Evolutionary conservation across 2,888 invertebrate species (phyloP).

Genomic region (Stictocephala bisonia): DNA sequence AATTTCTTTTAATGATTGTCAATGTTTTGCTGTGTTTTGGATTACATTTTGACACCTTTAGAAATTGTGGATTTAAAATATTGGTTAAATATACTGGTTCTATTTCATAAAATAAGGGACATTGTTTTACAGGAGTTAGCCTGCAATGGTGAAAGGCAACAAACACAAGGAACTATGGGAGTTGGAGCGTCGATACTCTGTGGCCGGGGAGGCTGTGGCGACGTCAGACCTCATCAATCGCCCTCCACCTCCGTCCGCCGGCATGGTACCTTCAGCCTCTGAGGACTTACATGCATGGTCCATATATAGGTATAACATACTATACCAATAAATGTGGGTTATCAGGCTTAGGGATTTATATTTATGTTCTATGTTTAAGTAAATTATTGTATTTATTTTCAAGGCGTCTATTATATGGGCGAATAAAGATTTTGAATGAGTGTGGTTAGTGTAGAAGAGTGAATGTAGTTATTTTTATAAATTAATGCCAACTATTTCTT

Average conservation of each 20-base stretch:
- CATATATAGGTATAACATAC: conserved; percentile 80
- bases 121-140: conserved; percentile 30
- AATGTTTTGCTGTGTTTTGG: too few relatives aligned
- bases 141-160: conserved; percentile 31
- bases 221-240: conserved; percentile 53
- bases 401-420: too few relatives aligned
- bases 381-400: conserved; percentile 18
- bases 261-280: conserved; percentile 71
- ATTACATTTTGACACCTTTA: too few relatives aligned
- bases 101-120: not conserved
- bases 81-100: not conserved
- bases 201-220: conserved; percentile 74
- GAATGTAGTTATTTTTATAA: too few relatives aligned
- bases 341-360: not conserved
- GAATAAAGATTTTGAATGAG: too few relatives aligned
- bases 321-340: not conserved
- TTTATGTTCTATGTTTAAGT: not conserved
- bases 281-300: conserved; percentile 97
- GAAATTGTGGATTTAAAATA: too few relatives aligned
- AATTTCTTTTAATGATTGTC: too few relatives aligned
- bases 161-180: conserved; percentile 38
- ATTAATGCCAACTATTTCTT: too few relatives aligned
- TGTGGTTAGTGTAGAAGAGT: too few relatives aligned
- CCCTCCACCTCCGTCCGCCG: conserved; percentile 55
- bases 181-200: conserved; percentile 85